Evolutionary conservation across 2,888 invertebrate genomes (phyloP), one percentile per base, ranked within the genome.

Genomic region (Eueremaeus valkanovi): DNA sequence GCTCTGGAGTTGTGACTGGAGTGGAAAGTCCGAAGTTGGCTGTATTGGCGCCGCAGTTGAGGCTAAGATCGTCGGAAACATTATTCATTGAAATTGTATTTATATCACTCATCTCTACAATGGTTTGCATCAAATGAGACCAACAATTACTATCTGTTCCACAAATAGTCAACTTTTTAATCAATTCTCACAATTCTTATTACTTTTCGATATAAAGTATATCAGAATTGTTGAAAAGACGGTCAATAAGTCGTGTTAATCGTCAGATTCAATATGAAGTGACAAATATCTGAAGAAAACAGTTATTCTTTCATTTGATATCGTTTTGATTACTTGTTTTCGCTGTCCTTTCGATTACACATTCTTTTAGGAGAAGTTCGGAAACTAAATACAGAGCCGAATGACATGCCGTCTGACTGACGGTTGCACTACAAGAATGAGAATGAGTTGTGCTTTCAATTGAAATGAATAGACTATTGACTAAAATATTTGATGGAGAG

Each of bases 1-100:
- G 76, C 61, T 76, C 76, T 13, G 76, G 76, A 3, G 76, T 76
- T 36, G 42, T 61, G 3, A 70, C 66, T 3, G 66, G 66, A 8
- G 66, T 66, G 1, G 66, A 66, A 1, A 8, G 1, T 8, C 66
- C 66, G 3, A n/a, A 11, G 2, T 36, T 18, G 21, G 21, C 21
- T 0, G n/a, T 8, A 66, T 66, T 66, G 2, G 36, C 2, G 18
- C 66, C 66, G n/a, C n/a, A 31, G 9, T 16, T 42, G 1, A 42
- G 40, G n/a, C 36, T 58, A 3, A 29, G 36, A n/a, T 55, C 72
- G 18, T 66, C 73, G 1, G 66, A 33, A 11, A 36, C 63, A 24
- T 42, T 76, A n/a, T 74, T 72, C 16, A 66, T 76, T 3, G 66
- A 66, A 3, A 36, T 66, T 1, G 36, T 40, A 13, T 66, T 66